Evolutionary conservation across 2,113 vertebrate genomes (phyloP).

Genomic region (Anas platyrhynchos): DNA sequence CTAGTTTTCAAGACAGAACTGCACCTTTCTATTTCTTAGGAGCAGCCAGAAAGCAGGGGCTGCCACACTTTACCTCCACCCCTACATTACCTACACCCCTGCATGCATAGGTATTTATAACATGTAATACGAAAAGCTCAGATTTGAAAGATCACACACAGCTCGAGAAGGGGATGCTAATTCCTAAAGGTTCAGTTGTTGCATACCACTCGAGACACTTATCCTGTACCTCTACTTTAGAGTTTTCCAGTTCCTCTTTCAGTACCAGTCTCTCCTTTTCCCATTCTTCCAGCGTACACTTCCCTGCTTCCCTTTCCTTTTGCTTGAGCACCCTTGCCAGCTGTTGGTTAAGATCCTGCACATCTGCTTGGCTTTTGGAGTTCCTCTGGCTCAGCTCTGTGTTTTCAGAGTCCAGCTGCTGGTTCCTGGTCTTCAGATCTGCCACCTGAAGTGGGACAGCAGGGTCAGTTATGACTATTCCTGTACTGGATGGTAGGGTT

Average conservation of each 20-base stretch:
- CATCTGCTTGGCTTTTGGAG: slow-evolving; percentile 75
- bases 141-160: background rate
- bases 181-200: fast-evolving
- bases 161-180: background rate
- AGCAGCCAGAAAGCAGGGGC: background rate
- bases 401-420: slow-evolving; percentile 86
- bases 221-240: slow-evolving; percentile 65
- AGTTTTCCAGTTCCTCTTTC: slow-evolving; percentile 75
- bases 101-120: fast-evolving
- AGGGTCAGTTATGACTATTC: background rate
- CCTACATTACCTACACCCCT: background rate
- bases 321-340: slow-evolving; percentile 76
- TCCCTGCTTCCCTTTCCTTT: slow-evolving; percentile 62
- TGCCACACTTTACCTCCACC: background rate
- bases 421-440: slow-evolving; percentile 83
- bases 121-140: background rate
- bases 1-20: background rate
- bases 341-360: slow-evolving; percentile 80
- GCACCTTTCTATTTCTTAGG: background rate
- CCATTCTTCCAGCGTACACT: slow-evolving; percentile 61
- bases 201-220: fast-evolving
- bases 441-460: slow-evolving; percentile 77
- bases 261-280: slow-evolving; percentile 64
- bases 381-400: slow-evolving; percentile 81
- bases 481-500: fast-evolving